Evolutionary conservation across 2,888 invertebrate species (phyloP), one percentile per base, ranked within the genome.

Genomic region (Hypsopygia costalis): DNA sequence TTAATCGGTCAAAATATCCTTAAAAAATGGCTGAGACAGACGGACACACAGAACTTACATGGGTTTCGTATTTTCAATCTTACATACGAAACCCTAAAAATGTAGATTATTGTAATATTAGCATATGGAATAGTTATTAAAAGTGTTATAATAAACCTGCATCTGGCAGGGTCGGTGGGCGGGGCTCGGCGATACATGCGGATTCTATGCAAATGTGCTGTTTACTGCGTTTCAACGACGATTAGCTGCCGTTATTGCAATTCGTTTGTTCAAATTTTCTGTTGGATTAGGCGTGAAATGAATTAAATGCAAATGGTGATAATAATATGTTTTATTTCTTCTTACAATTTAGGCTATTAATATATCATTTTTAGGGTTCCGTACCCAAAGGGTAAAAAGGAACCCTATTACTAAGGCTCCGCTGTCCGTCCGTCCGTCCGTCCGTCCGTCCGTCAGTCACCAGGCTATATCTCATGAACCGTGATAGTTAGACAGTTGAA

Each of bases 141-240:
- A 66, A 55, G 16, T 46, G 52, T 52, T 57, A 46, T 47, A 57
- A 58, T 58, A 62, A 62, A 62, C 57, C 52, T 69, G 63, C 81
- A 81, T 81, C 75, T 85, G 82, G 63, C 73, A 48, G 65, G 78
- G 75, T 29, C 37, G 81, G 81, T 83, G 82, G 69, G 62, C 53
- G 47, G 41, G 31, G 43, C 36, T n/a, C n/a, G n/a, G 1, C n/a
- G 67, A 78, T 69, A 62, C 68, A 77, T 80, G 71, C 53, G 50
- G 52, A 55, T 70, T 81, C 75, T 83, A 85, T 86, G 86, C 69
- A 69, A 85, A 85, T 85, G 44, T 52, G 41, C 31, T 34, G 34
- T 32, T 40, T 43, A 39, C 41, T 29, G 39, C 52, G 47, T 51
- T 66, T 62, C 60, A 56, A 52, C 51, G 54, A 52, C 58, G 66